Evolutionary conservation across 1,140 invertebrate species (phyloP).

Genomic region (Macrotrachela quadricornifera): DNA sequence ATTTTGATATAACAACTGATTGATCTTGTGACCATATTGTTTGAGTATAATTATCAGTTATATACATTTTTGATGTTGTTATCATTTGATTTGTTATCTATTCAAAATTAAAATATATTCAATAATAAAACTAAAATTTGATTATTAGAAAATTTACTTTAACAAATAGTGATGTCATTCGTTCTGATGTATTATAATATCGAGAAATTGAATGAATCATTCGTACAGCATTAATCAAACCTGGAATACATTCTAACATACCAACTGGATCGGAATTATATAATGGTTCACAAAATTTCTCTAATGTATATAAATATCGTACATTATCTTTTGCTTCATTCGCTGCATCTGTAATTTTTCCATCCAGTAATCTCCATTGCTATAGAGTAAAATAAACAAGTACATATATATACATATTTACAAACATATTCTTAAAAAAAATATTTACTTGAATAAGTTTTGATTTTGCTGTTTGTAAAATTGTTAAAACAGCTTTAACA

Average conservation of each 20-base stretch:
- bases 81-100: constrained; percentile 94
- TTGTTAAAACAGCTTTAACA: constrained; percentile 45
- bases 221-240: constrained; percentile 50
- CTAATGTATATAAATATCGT: constrained; percentile 77
- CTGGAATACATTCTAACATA: constrained; percentile 28
- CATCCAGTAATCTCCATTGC: constrained; percentile 4
- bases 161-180: constrained; percentile 75
- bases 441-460: constrained; percentile 45
- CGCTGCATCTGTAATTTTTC: constrained; percentile 1
- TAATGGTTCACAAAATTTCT: constrained; percentile 74
- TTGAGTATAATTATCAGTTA: constrained; percentile 58
- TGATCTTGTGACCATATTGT: constrained; percentile 70
- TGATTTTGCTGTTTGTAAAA: constrained; percentile 52
- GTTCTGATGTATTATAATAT: constrained; percentile 82
- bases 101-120: constrained; percentile 13
- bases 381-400: background rate
- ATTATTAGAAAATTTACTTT: constrained; percentile 46
- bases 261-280: constrained; percentile 67
- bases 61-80: constrained; percentile 68
- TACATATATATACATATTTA: background rate
- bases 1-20: constrained; percentile 44
- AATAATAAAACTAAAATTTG: background rate
- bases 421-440: background rate
- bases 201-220: constrained; percentile 76
- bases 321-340: constrained; percentile 74